A percentile compares a stretch with the other conserved stretches of the same genome.
Conservation (phyloP, 2,888 invertebrate species). For the Drosophila pseudotakahashii region DNA sequence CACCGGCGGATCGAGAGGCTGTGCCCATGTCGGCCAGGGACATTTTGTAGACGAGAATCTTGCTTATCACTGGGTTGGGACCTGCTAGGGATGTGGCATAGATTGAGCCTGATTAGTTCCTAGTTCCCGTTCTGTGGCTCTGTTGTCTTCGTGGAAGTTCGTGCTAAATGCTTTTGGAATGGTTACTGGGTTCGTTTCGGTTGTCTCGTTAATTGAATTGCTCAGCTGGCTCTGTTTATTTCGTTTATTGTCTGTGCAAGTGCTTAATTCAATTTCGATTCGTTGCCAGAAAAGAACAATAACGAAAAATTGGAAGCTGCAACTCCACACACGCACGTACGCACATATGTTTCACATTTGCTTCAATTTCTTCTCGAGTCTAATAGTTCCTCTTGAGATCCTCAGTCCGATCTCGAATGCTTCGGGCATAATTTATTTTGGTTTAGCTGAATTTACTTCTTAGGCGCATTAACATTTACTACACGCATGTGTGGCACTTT, state of each 20-base stretch:
- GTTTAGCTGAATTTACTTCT: conserved; percentile 46
- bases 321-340: conserved; percentile 34
- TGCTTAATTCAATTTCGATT: conserved; percentile 48
- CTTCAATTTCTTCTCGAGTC: conserved; percentile 30
- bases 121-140: conserved; percentile 12
- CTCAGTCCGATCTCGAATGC: conserved; percentile 9
- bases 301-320: conserved; percentile 51
- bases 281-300: conserved; percentile 45
- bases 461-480: conserved; percentile 54
- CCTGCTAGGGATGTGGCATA: conserved; percentile 36
- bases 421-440: conserved; percentile 33
- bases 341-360: conserved; percentile 71
- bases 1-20: conserved; percentile 68
- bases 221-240: conserved; percentile 32
- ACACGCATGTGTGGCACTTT: conserved; percentile 45
- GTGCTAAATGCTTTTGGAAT: conserved; percentile 68
- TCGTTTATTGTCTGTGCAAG: conserved; percentile 16
- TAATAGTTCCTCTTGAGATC: conserved; percentile 34
- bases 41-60: conserved; percentile 82
- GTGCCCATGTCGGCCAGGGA: conserved; percentile 83
- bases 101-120: conserved; percentile 25
- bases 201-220: conserved; percentile 38
- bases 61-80: conserved; percentile 50
- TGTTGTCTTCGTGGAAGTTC: conserved; percentile 16
- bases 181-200: conserved; percentile 54